A percentile compares a stretch with the other conserved stretches of the same genome.
Conservation (phyloP, 2,797 vertebrate species). For the Nannoperca australis region DNA sequence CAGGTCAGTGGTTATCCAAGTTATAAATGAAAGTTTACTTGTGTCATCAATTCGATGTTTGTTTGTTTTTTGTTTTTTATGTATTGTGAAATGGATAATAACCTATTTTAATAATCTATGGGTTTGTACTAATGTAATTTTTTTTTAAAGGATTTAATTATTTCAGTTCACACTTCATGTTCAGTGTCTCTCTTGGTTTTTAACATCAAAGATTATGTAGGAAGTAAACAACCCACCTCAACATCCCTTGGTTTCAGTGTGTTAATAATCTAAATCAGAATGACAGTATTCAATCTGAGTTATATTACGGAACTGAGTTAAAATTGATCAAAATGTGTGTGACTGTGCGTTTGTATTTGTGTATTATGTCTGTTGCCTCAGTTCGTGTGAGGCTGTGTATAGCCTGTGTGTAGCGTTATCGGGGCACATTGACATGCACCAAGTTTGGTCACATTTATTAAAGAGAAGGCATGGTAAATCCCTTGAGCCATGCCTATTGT, state of each 20-base stretch:
- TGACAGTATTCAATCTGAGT: not conserved
- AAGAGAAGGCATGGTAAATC: constrained; percentile 78
- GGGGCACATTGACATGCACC: constrained; percentile 67
- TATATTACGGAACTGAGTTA: not conserved
- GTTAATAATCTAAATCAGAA: not conserved
- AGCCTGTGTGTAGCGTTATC: constrained; percentile 58
- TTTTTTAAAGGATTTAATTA: not conserved
- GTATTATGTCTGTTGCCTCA: not conserved
- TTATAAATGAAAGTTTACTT: not conserved
- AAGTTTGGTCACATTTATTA: constrained; percentile 81
- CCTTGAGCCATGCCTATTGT: constrained; percentile 66
- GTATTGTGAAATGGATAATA: not conserved
- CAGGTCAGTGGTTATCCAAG: not conserved
- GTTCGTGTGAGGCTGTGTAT: constrained; percentile 38
- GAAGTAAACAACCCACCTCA: not conserved
- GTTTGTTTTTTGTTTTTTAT: not conserved
- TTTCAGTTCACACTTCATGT: not conserved
- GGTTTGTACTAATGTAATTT: not conserved
- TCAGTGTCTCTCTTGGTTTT: not conserved
- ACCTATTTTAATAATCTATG: not conserved
- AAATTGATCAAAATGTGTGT: not conserved
- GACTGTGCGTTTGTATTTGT: not conserved
- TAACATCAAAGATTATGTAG: not conserved
- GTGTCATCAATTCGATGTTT: not conserved
- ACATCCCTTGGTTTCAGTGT: not conserved